These are phyloP conservation scores for Dasypus novemcinctus DNA, from an alignment of 2,113 vertebrate genomes.

Conservation along the genomic window DNA sequence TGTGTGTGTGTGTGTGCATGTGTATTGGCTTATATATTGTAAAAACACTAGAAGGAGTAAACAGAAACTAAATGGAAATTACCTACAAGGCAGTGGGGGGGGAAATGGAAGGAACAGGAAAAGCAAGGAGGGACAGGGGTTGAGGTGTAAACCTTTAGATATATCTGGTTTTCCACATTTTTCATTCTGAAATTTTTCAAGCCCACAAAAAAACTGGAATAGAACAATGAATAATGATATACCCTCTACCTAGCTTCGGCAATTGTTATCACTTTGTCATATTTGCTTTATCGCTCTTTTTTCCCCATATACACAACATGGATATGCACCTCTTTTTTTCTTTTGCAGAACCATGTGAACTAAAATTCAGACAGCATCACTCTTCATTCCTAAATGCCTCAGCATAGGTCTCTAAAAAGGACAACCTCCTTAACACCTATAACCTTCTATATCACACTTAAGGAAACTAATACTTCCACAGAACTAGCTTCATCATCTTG, in stretches of 20 bases:
- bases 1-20: too few species aligned
- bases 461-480: neutral
- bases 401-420: neutral
- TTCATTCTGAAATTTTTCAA: neutral
- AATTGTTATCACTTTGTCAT: neutral
- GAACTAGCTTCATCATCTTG: neutral
- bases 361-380: neutral
- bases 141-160: neutral
- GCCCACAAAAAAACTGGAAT: neutral
- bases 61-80: neutral
- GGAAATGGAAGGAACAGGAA: neutral
- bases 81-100: neutral
- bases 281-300: neutral
- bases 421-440: neutral
- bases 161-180: neutral
- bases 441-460: neutral
- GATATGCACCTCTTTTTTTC: neutral
- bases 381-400: neutral
- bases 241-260: neutral
- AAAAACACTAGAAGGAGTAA: neutral
- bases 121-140: too few species aligned
- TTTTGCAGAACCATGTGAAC: neutral
- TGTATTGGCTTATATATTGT: constrained; percentile 4
- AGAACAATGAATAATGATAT: neutral
- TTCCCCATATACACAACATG: neutral